Evolutionary conservation across 2,113 vertebrate species (phyloP).

Genomic region (Psammodynastes pulverulentus): DNA sequence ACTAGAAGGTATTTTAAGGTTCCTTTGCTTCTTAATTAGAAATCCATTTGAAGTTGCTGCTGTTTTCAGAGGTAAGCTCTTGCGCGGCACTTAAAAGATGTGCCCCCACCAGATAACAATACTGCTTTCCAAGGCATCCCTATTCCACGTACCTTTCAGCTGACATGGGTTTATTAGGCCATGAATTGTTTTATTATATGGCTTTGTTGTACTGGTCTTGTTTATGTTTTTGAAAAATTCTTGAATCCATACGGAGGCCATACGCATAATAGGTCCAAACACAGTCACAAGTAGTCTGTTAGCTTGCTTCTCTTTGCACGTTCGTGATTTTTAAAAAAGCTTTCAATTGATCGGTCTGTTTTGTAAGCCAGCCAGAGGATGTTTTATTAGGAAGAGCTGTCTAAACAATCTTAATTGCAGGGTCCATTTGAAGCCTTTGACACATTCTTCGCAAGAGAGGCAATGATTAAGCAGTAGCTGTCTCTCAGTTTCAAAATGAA

Average conservation of each 20-base stretch:
- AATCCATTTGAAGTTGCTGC: not conserved
- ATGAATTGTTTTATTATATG: not conserved
- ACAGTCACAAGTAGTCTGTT: not conserved
- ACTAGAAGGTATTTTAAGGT: not conserved
- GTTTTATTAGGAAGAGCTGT: not conserved
- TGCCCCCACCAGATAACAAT: not conserved
- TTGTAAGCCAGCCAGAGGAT: not conserved
- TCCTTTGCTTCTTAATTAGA: not conserved
- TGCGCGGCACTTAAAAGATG: not conserved
- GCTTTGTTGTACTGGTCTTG: not conserved
- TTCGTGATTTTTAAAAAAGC: not conserved
- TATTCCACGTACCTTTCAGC: not conserved
- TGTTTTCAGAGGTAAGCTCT: not conserved
- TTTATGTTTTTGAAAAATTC: not conserved
- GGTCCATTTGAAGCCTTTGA: not conserved
- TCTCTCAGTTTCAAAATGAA: not conserved
- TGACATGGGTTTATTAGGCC: not conserved
- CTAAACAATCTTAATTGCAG: not conserved
- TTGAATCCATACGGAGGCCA: not conserved
- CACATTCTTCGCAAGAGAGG: not conserved
- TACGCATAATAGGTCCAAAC: not conserved
- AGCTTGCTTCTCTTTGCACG: not conserved
- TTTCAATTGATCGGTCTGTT: not conserved
- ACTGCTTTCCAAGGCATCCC: not conserved
- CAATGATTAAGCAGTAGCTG: not conserved